A percentile compares a stretch with the other conserved stretches of the same genome.
Evolutionary conservation across 2,888 invertebrate genomes (phyloP).

Genomic region (Dryococelus australis): DNA sequence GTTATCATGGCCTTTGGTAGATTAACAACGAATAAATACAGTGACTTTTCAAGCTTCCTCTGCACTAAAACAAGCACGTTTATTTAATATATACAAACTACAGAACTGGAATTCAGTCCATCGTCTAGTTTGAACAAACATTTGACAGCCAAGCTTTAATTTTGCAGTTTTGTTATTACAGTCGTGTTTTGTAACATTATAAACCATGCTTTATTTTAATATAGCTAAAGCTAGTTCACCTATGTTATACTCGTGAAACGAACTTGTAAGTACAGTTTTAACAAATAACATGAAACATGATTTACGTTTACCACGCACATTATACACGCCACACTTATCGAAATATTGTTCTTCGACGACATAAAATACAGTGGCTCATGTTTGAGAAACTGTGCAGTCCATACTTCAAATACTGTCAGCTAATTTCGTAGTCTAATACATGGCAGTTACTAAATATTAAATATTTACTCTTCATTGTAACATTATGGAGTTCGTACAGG

Average conservation of each 20-base stretch:
- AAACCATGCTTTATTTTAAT: neutral
- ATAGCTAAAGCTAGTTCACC: neutral
- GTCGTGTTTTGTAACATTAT: neutral
- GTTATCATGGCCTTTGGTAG: too few relatives aligned
- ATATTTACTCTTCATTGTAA: too few relatives aligned
- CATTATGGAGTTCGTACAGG: too few relatives aligned
- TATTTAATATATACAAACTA: too few relatives aligned
- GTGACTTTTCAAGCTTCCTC: too few relatives aligned
- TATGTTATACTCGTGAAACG: slow-evolving; percentile 3
- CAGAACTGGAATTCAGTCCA: neutral
- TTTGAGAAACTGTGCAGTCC: neutral
- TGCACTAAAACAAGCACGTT: too few relatives aligned
- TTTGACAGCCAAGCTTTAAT: neutral
- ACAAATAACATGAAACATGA: neutral
- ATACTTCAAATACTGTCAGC: neutral
- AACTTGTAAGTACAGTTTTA: neutral
- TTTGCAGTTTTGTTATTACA: neutral
- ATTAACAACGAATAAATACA: too few relatives aligned
- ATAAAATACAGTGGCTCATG: neutral
- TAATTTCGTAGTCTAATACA: too few relatives aligned
- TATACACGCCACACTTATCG: neutral
- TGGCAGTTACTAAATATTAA: too few relatives aligned
- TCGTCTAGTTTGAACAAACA: neutral
- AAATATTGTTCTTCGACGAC: neutral
- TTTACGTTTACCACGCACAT: neutral